A percentile compares a stretch with the other conserved stretches of the same genome.
phyloP scores from a whole-genome alignment of 2,888 invertebrate species.

The Cheilosia soror region DNA sequence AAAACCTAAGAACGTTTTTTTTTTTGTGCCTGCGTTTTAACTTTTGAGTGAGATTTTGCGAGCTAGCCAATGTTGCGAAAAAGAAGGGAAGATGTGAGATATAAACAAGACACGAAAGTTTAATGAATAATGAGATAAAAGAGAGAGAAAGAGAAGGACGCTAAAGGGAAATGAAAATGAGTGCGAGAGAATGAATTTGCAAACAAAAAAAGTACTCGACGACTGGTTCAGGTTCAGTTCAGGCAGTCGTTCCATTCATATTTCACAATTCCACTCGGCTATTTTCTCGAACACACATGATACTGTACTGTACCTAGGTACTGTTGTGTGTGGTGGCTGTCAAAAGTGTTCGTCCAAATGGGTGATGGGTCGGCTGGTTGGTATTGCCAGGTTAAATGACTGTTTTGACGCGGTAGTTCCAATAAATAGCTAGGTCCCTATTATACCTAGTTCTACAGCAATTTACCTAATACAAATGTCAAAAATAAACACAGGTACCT shows the following conservation, averaged over 20 bases:
- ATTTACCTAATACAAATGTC: too few relatives aligned
- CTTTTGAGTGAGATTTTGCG: constrained; percentile 70
- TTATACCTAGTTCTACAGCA: too few relatives aligned
- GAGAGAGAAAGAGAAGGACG: constrained; percentile 11
- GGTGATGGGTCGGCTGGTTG: too few relatives aligned
- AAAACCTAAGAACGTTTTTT: constrained; percentile 23
- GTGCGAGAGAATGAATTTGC: constrained; percentile 14
- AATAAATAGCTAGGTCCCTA: too few relatives aligned
- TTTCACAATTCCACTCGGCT: constrained; percentile 24
- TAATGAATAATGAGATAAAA: constrained; percentile 5
- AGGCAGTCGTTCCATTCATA: constrained; percentile 28
- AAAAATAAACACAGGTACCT: too few relatives aligned
- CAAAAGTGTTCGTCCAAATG: constrained; percentile 9
- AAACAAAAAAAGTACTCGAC: neutral
- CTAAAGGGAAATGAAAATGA: neutral
- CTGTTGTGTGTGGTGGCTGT: neutral
- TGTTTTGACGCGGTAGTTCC: too few relatives aligned
- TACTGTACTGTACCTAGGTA: neutral
- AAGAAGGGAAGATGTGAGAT: constrained; percentile 18
- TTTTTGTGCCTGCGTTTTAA: constrained; percentile 56
- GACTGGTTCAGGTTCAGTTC: constrained; percentile 11
- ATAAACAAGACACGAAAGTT: constrained; percentile 20
- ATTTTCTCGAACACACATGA: neutral
- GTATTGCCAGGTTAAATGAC: too few relatives aligned
- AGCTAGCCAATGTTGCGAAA: constrained; percentile 36